These are phyloP conservation scores for Lampropteryx suffumata DNA, from an alignment of 2,888 invertebrate species.

Conservation along the genomic window DNA sequence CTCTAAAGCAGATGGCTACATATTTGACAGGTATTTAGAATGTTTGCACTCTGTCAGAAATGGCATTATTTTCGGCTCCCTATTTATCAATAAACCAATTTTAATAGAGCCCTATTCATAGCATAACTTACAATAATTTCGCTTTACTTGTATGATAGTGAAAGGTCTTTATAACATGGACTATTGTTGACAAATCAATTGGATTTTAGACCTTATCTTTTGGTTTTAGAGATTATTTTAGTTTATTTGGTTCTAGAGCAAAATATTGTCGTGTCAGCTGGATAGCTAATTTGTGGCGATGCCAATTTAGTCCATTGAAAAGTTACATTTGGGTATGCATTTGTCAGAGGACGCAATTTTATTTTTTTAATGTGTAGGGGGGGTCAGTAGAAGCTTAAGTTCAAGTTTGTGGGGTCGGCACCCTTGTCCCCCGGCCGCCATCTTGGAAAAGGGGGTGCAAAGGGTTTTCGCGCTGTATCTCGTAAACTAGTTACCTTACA, in stretches of 20 bases:
- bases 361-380: no score
- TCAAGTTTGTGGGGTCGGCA: no score
- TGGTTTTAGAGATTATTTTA: slow-evolving; percentile 30
- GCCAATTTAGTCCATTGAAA: slow-evolving; percentile 52
- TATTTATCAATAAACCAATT: slow-evolving; percentile 16
- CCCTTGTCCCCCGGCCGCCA: no score
- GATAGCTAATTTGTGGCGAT: slow-evolving; percentile 64
- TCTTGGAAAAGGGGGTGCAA: no score
- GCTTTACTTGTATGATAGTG: background rate
- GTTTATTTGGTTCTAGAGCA: slow-evolving; percentile 14
- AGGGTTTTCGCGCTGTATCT: no score
- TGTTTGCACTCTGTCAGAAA: slow-evolving; percentile 25
- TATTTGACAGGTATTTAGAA: slow-evolving; percentile 16
- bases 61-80: slow-evolving; percentile 31
- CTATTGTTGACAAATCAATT: background rate
- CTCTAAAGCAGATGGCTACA: slow-evolving; percentile 1
- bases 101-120: slow-evolving; percentile 13
- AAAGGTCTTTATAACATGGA: slow-evolving; percentile 32
- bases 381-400: no score
- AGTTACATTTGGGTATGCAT: no score
- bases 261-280: slow-evolving; percentile 53
- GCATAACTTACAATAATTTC: background rate
- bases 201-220: slow-evolving; percentile 12
- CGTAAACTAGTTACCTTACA: no score
- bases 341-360: no score